Conservation (phyloP, 64 coral and sea anemone genomes). For the Stichodactyla helianthus region DNA sequence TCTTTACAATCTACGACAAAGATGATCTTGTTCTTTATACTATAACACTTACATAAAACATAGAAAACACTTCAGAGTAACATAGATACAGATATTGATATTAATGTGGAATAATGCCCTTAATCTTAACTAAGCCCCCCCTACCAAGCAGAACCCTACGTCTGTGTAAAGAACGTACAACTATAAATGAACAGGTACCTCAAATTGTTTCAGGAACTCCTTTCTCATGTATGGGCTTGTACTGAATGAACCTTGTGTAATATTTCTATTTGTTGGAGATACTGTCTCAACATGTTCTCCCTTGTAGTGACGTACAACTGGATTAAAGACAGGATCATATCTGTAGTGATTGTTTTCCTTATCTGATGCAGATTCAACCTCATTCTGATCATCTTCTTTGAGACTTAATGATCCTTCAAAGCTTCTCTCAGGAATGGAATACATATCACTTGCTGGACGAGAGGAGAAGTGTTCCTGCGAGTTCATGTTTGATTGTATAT, state of each 20-base stretch:
- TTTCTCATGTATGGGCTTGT: conserved; percentile 13
- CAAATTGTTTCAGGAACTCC: conserved; percentile 19
- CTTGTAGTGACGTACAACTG: background rate
- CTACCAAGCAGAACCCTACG: no score
- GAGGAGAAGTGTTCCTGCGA: background rate
- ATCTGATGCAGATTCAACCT: conserved; percentile 24
- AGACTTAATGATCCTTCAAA: background rate
- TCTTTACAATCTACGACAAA: background rate
- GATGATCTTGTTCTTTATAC: background rate
- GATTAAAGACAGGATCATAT: conserved; percentile 5
- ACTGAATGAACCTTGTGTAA: background rate
- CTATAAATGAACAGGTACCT: background rate
- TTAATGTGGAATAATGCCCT: no score
- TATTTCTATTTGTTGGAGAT: background rate
- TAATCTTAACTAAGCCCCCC: no score
- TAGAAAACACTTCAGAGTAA: no score
- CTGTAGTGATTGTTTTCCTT: conserved; percentile 2
- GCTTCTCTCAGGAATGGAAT: conserved; percentile 17
- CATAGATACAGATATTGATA: no score
- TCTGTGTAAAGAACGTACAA: no score
- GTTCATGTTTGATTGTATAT: background rate
- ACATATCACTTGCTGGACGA: conserved; percentile 5
- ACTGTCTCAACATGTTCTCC: background rate
- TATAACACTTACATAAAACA: background rate
- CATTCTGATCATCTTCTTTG: conserved; percentile 3